These are phyloP conservation scores for Samia ricini DNA, from an alignment of 1,140 invertebrate species.

Conservation along the genomic window DNA sequence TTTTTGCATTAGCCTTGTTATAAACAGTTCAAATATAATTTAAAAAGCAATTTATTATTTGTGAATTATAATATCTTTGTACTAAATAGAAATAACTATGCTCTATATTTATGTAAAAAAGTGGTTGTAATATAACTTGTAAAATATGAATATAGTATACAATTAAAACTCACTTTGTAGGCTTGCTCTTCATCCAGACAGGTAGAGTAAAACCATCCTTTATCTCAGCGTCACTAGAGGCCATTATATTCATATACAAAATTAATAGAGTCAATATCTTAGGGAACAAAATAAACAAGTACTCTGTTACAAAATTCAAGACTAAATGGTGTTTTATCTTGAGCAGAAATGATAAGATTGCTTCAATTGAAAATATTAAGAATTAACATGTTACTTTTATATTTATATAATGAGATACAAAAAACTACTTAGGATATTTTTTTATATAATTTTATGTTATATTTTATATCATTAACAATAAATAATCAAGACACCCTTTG, in stretches of 20 bases:
- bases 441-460: neutral
- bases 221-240: slow-evolving; percentile 65
- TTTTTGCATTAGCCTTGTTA: too few relatives aligned
- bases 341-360: slow-evolving; percentile 70
- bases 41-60: too few relatives aligned
- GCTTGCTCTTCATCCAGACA: slow-evolving; percentile 68
- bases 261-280: slow-evolving; percentile 11
- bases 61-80: too few relatives aligned
- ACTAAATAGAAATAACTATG: too few relatives aligned
- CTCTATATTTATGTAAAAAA: too few relatives aligned
- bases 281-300: slow-evolving; percentile 15
- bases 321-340: slow-evolving; percentile 47
- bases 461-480: neutral
- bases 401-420: neutral
- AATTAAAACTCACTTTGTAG: slow-evolving; percentile 64
- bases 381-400: slow-evolving; percentile 33
- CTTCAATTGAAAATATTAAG: slow-evolving; percentile 46
- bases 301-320: neutral
- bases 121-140: too few relatives aligned
- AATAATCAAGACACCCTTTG: slow-evolving; percentile 57
- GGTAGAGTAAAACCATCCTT: slow-evolving; percentile 63
- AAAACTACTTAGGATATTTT: neutral
- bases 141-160: too few relatives aligned
- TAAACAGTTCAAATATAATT: too few relatives aligned
- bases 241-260: slow-evolving; percentile 34